phyloP scores from a whole-genome alignment of 2,888 invertebrate genomes.

The Salticus scenicus region DNA sequence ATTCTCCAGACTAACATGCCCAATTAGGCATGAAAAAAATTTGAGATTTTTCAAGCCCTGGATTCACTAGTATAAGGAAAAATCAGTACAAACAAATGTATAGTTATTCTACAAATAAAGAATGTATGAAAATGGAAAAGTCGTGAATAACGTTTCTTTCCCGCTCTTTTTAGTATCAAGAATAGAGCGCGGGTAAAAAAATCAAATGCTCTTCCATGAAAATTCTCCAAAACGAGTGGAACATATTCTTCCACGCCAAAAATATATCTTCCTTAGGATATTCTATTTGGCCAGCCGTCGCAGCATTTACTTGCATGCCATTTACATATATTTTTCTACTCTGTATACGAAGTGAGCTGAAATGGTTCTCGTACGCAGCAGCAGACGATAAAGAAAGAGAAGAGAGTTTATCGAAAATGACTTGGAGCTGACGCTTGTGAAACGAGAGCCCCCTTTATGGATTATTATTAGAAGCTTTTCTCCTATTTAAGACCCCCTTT shows the following conservation, averaged over 20 bases:
- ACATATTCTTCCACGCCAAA: background rate
- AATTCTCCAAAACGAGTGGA: background rate
- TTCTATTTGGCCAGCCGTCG: conserved; percentile 15
- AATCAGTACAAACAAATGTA: too few species aligned
- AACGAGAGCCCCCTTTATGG: conserved; percentile 12
- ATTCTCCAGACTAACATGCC: too few species aligned
- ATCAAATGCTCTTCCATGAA: too few species aligned
- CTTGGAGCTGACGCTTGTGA: background rate
- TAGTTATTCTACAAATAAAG: too few species aligned
- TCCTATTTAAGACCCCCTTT: conserved; percentile 13
- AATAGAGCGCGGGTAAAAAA: too few species aligned
- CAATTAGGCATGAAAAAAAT: too few species aligned
- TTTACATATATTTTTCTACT: conserved; percentile 9
- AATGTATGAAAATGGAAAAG: too few species aligned
- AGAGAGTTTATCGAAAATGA: conserved; percentile 1
- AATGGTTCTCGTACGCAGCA: background rate
- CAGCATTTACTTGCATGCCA: conserved; percentile 17
- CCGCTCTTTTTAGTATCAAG: too few species aligned
- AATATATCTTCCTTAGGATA: background rate
- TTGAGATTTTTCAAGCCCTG: too few species aligned
- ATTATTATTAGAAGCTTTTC: conserved; percentile 31
- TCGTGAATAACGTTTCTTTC: too few species aligned
- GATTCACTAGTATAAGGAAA: too few species aligned
- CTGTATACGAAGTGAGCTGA: background rate
- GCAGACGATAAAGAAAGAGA: conserved; percentile 10